These are phyloP conservation scores for Macropis europaea DNA, from an alignment of 2,888 invertebrate genomes.

Conservation along the genomic window DNA sequence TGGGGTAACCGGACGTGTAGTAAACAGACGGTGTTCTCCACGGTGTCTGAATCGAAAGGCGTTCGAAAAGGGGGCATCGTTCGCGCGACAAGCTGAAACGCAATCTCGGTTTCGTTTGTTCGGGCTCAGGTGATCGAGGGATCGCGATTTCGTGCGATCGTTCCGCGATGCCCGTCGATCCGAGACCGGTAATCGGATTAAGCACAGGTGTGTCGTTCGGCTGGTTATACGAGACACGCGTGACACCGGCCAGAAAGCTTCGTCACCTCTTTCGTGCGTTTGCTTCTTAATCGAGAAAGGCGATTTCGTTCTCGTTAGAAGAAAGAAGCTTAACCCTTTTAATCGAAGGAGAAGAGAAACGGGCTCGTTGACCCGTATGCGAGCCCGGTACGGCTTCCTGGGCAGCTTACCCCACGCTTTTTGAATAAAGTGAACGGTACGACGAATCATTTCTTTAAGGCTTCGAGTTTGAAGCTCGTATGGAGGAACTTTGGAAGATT, in stretches of 20 bases:
- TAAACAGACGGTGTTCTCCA: neutral
- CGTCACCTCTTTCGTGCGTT: neutral
- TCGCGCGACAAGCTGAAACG: slow-evolving; percentile 13
- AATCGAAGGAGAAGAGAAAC: slow-evolving; percentile 24
- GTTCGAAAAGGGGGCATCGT: slow-evolving; percentile 17
- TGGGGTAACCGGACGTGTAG: too few species aligned
- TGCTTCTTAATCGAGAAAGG: slow-evolving; percentile 1
- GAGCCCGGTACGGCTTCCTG: slow-evolving; percentile 34
- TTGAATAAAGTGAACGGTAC: neutral
- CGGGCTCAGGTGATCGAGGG: slow-evolving; percentile 2
- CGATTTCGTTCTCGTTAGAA: slow-evolving; percentile 35
- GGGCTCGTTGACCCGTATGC: slow-evolving; percentile 41
- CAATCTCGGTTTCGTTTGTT: slow-evolving; percentile 31
- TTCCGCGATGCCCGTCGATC: slow-evolving; percentile 32
- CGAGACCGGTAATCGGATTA: slow-evolving; percentile 59
- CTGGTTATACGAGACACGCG: slow-evolving; percentile 9
- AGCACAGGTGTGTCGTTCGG: slow-evolving; percentile 53
- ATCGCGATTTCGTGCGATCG: slow-evolving; percentile 44
- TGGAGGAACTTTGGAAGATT: too few species aligned
- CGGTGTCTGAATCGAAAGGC: neutral
- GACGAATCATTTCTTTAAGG: too few species aligned
- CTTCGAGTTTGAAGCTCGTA: too few species aligned
- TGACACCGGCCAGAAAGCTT: slow-evolving; percentile 14
- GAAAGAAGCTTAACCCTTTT: slow-evolving; percentile 33
- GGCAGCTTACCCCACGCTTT: slow-evolving; percentile 4